Base-by-base conservation (phyloP, 1,140 invertebrate genomes). In the Heliconius hewitsoni region DNA sequence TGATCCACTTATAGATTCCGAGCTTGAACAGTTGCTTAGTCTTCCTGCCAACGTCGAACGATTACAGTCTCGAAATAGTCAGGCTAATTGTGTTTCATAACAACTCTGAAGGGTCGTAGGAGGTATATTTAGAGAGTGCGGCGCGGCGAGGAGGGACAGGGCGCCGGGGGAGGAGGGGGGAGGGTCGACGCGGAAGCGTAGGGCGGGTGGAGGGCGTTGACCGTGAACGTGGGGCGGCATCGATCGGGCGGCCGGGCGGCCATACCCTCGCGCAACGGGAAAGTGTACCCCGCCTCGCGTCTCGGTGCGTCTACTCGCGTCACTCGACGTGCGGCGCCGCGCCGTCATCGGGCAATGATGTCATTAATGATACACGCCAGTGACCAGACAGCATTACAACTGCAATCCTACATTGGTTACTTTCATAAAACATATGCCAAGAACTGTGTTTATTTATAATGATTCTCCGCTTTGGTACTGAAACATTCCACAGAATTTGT, bases 161-260 rank as follows among this genome's bases (percentile, higher is more conserved):
- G 72, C 42, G 66, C 9, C 57, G 74, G 70, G 83, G 37, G 73
- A 76, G 79, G 55, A 79, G 39, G 78, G 73, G 72, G 23, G 66
- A 73, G 37, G 80, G 79, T 80, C 81, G 89, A 94, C 91, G 89
- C 91, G 92, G 91, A 94, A 94, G 89, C 91, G 91, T 90, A 94
- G 92, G 92, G 92, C 91, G 91, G 93, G 91, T 89, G 91, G 89
- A 94, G 93, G 93, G 91, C 93, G 93, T 87, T 94, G 93, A 94
- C 93, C 93, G 93, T 94, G 93, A 94, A 94, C 91, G 89, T 91
- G 91, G 91, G 90, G 91, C 91, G 90, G 91, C 86, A 93, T 93
- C 90, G 91, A 93, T 93, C 89, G 82, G 74, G 74, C 16, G 73
- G 74, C 16, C 42, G 42, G 42, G 42, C 87, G 82, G 87, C 93